Conservation (phyloP, 2,113 vertebrate genomes). For the Spea multiplicata region DNA sequence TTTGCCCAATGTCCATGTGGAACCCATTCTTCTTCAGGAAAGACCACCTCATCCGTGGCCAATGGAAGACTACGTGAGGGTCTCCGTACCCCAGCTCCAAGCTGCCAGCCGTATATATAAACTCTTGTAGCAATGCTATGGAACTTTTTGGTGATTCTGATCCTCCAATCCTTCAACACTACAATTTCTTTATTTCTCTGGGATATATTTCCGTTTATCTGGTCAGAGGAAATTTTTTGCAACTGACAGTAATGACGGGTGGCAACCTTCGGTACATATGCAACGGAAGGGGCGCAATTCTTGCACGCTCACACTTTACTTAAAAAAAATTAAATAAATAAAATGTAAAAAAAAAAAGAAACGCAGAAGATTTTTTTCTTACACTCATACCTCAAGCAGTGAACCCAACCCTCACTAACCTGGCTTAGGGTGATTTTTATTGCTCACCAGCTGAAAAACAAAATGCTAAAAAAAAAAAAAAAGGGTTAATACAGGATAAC, state of each 20-base stretch:
- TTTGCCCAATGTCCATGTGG: not conserved
- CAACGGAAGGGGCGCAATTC: constrained; percentile 12
- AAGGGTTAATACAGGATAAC: constrained; percentile 5
- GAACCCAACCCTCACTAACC: constrained; percentile 30
- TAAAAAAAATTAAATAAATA: constrained; percentile 16
- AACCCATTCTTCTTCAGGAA: not conserved
- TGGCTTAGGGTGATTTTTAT: constrained; percentile 31
- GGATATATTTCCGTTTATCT: constrained; percentile 36
- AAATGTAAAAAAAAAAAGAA: constrained; percentile 10
- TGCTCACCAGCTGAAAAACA: constrained; percentile 38
- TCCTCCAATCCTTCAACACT: constrained; percentile 29
- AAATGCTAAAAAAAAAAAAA: not conserved
- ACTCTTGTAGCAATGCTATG: constrained; percentile 13
- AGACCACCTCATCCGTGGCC: not conserved
- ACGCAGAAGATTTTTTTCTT: constrained; percentile 45
- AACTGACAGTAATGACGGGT: constrained; percentile 33
- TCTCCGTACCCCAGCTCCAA: not conserved
- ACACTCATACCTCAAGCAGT: constrained; percentile 45
- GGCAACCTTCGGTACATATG: not conserved
- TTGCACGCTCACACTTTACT: constrained; percentile 43
- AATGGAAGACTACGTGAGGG: not conserved
- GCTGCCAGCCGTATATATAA: constrained; percentile 7
- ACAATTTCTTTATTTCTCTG: constrained; percentile 34
- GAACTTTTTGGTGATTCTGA: not conserved
- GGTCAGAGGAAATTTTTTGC: constrained; percentile 16